phyloP scores from a whole-genome alignment of 2,113 vertebrate genomes.

The Dasyurus viverrinus region DNA sequence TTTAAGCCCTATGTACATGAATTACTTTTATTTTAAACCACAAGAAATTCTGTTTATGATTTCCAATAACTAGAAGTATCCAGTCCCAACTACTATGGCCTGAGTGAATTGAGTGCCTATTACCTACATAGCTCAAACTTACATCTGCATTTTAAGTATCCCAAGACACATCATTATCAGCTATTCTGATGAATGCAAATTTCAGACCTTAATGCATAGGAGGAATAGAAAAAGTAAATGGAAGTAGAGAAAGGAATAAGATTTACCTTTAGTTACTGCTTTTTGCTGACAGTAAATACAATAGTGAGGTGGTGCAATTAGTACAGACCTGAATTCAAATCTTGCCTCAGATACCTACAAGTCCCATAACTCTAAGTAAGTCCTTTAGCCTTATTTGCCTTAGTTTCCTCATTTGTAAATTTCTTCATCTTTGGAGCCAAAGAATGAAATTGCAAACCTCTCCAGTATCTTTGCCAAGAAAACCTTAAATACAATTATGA shows the following conservation, averaged over 20 bases:
- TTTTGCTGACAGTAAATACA: not conserved
- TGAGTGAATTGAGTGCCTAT: not conserved
- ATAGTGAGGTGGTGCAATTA: too few species aligned
- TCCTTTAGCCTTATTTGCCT: too few species aligned
- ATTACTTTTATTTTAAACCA: not conserved
- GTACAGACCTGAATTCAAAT: too few species aligned
- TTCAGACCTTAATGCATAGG: accelerated
- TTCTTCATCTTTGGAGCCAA: too few species aligned
- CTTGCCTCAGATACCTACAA: too few species aligned
- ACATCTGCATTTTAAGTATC: not conserved
- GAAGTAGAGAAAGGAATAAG: not conserved
- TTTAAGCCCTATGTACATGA: not conserved
- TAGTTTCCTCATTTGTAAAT: too few species aligned
- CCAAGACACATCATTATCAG: not conserved
- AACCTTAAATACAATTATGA: too few species aligned
- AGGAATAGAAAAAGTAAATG: not conserved
- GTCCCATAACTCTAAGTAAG: too few species aligned
- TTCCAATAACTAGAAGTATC: not conserved
- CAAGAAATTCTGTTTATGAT: not conserved
- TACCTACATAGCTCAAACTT: not conserved
- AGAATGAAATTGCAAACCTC: too few species aligned
- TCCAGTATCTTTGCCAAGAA: too few species aligned
- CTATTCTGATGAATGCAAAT: not conserved
- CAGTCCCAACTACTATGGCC: not conserved
- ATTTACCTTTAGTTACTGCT: not conserved